Evolutionary conservation across 2,113 vertebrate genomes (phyloP).

Genomic region (Notarius lentiginosus): DNA sequence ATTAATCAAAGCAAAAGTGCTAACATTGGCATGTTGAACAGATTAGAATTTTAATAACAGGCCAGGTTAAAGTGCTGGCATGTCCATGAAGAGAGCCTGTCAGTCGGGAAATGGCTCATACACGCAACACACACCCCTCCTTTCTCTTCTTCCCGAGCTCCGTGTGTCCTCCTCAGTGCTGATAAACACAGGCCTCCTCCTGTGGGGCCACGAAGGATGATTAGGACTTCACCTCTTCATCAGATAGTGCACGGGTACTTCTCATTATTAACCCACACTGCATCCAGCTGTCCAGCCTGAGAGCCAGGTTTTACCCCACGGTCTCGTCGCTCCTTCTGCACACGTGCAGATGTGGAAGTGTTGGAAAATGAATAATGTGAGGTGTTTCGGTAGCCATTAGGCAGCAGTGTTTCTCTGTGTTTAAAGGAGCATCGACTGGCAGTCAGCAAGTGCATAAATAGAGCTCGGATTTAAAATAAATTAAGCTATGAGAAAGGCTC

Average conservation of each 20-base stretch:
- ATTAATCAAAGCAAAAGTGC: conserved; percentile 92
- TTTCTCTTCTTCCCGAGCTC: not conserved
- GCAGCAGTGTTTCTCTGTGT: conserved; percentile 38
- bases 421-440: conserved; percentile 62
- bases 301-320: not conserved
- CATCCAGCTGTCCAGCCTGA: not conserved
- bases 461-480: conserved; percentile 73
- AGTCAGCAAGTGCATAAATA: conserved; percentile 66
- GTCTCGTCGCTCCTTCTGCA: not conserved
- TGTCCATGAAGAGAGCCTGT: conserved; percentile 79
- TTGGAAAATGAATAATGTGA: not conserved
- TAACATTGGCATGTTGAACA: conserved; percentile 92
- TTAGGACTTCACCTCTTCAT: conserved; percentile 52
- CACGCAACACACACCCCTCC: conserved; percentile 59
- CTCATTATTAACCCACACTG: conserved; percentile 48
- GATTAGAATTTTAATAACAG: conserved; percentile 84
- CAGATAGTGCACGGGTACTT: conserved; percentile 28
- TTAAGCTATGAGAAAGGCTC: conserved; percentile 72
- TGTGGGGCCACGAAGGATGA: conserved; percentile 32
- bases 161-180: conserved; percentile 24
- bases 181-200: conserved; percentile 50
- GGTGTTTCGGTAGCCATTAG: conserved; percentile 5
- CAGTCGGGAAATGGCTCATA: conserved; percentile 62
- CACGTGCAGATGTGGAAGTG: not conserved
- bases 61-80: conserved; percentile 76